These are phyloP conservation scores for Antigone vipio DNA, from an alignment of 2,113 vertebrate species.

Conservation along the genomic window DNA sequence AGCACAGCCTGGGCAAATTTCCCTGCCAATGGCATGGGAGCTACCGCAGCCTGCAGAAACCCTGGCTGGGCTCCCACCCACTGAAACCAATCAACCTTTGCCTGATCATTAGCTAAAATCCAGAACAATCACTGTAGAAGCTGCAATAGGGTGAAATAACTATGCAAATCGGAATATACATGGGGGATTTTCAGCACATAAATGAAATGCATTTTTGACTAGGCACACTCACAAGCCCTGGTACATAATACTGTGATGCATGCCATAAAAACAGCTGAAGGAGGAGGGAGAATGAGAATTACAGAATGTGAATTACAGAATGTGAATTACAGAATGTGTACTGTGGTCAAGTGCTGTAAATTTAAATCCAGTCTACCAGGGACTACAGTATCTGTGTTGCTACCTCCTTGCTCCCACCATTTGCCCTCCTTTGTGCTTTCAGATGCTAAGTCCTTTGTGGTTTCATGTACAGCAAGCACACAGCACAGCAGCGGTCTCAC, in stretches of 20 bases:
- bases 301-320: background rate
- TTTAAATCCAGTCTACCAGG: background rate
- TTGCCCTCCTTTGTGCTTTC: background rate
- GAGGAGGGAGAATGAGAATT: background rate
- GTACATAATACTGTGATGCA: background rate
- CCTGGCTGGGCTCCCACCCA: background rate
- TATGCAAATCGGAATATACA: slow-evolving; percentile 16
- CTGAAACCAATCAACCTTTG: background rate
- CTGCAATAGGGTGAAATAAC: background rate
- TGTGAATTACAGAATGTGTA: background rate
- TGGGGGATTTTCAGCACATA: background rate
- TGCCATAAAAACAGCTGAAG: background rate
- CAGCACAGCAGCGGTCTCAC: background rate
- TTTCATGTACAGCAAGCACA: background rate
- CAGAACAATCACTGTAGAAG: background rate
- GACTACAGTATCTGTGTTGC: background rate
- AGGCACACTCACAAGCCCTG: background rate
- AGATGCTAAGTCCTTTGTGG: background rate
- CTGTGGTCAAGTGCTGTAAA: background rate
- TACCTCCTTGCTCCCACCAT: background rate
- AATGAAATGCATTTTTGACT: background rate
- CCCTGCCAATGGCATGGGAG: background rate
- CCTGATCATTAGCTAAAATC: slow-evolving; percentile 33
- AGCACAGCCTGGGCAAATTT: background rate
- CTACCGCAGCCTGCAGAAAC: background rate